phyloP scores from a whole-genome alignment of 2,888 invertebrate species.

The Petrolisthes cinctipes region DNA sequence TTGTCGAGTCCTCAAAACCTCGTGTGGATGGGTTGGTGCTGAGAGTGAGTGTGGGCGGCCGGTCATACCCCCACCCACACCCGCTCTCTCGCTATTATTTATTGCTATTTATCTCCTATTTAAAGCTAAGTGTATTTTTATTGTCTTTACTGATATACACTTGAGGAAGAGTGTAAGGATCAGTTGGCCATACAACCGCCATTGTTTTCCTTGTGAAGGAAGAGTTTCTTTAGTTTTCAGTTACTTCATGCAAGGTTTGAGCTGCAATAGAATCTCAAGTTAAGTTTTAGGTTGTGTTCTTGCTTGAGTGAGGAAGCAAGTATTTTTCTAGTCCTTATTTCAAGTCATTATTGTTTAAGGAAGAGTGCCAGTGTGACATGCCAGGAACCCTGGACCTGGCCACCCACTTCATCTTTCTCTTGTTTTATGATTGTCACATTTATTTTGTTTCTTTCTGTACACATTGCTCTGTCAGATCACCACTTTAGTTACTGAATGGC shows the following conservation, averaged over 20 bases:
- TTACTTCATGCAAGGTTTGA: conserved; percentile 38
- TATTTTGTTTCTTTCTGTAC: conserved; percentile 45
- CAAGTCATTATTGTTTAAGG: conserved; percentile 25
- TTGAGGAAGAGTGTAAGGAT: conserved; percentile 50
- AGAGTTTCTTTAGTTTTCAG: conserved; percentile 43
- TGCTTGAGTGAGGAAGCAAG: conserved; percentile 49
- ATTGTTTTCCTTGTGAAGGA: conserved; percentile 37
- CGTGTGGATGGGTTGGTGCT: conserved; percentile 57
- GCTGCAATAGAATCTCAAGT: conserved; percentile 52
- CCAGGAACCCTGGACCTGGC: conserved; percentile 13
- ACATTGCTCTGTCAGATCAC: conserved; percentile 41
- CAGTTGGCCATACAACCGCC: conserved; percentile 10
- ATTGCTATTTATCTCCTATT: conserved; percentile 61
- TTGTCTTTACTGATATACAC: conserved; percentile 61
- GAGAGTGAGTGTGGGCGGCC: conserved; percentile 32
- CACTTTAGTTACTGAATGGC: conserved; percentile 56
- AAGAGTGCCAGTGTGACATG: conserved; percentile 28
- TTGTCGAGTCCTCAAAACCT: conserved; percentile 63
- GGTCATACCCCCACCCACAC: conserved; percentile 17
- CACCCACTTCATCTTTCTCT: conserved; percentile 20
- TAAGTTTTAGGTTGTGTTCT: conserved; percentile 39
- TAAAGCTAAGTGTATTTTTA: conserved; percentile 62
- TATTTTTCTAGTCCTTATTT: conserved; percentile 58
- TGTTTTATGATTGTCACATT: conserved; percentile 51
- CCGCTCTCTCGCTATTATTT: conserved; percentile 52